Percentiles rank a stretch among this genome's conserved stretches.
Conservation (phyloP, 2,888 invertebrate genomes). For the Pemphredon lugubris region DNA sequence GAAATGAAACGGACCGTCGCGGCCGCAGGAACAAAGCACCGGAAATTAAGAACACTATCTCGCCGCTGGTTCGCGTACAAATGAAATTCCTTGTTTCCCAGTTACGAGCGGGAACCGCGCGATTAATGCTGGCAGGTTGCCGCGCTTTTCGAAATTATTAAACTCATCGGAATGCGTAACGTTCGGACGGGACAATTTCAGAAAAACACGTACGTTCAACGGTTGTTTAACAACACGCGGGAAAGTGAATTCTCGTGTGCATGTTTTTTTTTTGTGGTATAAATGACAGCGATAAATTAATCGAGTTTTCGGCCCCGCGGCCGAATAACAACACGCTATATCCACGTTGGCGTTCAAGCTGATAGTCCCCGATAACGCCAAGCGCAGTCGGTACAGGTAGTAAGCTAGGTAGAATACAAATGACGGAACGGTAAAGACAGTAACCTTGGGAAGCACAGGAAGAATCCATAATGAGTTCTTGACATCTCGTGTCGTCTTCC, state of each 20-base stretch:
- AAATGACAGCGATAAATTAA: no score
- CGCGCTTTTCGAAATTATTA: background rate
- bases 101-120: conserved; percentile 4
- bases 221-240: no score
- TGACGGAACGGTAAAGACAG: conserved; percentile 5
- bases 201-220: no score
- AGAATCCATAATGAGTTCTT: conserved; percentile 23
- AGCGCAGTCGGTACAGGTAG: no score
- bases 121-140: conserved; percentile 16
- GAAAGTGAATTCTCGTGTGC: no score
- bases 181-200: background rate
- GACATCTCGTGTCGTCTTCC: background rate
- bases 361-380: no score
- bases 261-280: no score
- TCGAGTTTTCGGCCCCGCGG: no score
- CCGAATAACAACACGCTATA: no score
- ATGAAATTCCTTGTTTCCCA: conserved; percentile 40
- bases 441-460: conserved; percentile 35
- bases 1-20: conserved; percentile 57
- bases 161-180: background rate
- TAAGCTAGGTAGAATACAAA: conserved; percentile 40
- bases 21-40: conserved; percentile 56
- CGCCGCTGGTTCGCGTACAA: conserved; percentile 27
- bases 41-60: conserved; percentile 61
- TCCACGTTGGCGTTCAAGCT: no score